Evolutionary conservation across 2,888 invertebrate genomes (phyloP).

Genomic region (Isotomurus palustris): DNA sequence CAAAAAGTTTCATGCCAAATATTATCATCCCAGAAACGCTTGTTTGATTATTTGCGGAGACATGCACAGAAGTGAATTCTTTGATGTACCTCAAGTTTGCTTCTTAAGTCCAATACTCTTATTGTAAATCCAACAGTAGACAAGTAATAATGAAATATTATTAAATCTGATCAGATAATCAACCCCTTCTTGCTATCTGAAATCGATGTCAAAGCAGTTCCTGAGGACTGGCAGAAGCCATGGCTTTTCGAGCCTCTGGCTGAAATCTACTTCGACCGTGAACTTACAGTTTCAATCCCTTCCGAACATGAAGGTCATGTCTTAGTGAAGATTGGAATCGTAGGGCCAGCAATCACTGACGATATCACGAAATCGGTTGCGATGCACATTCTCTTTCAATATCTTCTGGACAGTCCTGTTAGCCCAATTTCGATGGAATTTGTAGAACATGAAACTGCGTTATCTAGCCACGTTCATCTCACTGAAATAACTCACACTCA

Average conservation of each 20-base stretch:
- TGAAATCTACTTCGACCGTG: neutral
- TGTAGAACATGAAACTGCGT: neutral
- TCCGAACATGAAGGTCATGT: constrained; percentile 7
- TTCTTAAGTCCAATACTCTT: neutral
- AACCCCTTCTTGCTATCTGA: neutral
- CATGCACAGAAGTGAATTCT: constrained; percentile 17
- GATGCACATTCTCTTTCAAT: constrained; percentile 21
- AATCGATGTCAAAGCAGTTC: neutral
- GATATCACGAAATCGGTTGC: constrained; percentile 11
- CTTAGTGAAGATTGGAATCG: constrained; percentile 20
- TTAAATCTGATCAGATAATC: neutral
- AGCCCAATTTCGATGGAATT: neutral
- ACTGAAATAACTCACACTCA: constrained; percentile 12
- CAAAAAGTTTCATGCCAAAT: constrained; percentile 19
- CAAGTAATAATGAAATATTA: neutral
- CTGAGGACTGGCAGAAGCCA: constrained; percentile 15
- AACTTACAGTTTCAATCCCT: neutral
- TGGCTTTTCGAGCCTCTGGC: constrained; percentile 13
- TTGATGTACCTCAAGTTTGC: constrained; percentile 2
- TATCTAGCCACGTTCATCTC: constrained; percentile 53
- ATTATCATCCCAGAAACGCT: constrained; percentile 23
- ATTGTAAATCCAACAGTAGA: neutral
- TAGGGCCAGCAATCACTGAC: constrained; percentile 10
- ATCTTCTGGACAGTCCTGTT: constrained; percentile 12
- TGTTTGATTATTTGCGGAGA: constrained; percentile 21